These are phyloP conservation scores for Dendrocopos noguchii DNA, from an alignment of 2,113 vertebrate species.

Conservation along the genomic window DNA sequence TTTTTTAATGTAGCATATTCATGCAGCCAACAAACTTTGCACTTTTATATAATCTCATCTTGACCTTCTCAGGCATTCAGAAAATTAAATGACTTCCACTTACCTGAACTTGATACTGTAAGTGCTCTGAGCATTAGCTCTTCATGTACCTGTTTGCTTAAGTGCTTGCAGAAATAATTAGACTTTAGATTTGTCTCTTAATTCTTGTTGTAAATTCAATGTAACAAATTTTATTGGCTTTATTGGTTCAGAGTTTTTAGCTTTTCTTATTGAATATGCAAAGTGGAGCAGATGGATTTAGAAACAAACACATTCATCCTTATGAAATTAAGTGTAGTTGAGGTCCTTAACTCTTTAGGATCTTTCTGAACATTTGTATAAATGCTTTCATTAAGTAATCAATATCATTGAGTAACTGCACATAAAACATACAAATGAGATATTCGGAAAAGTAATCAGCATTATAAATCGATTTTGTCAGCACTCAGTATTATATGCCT, in stretches of 20 bases:
- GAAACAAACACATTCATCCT: background rate
- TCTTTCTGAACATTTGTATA: background rate
- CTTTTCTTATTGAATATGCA: background rate
- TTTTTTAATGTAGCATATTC: too few species aligned
- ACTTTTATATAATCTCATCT: background rate
- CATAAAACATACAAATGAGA: background rate
- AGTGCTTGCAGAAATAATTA: background rate
- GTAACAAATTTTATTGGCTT: background rate
- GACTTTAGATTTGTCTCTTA: background rate
- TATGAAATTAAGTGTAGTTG: background rate
- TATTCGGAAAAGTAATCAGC: background rate
- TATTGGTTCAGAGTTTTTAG: background rate
- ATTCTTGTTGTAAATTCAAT: background rate
- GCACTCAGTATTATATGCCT: background rate
- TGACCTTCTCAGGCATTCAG: background rate
- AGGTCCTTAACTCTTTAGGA: background rate
- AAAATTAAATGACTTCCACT: background rate
- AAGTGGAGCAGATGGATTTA: background rate
- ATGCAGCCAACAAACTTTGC: background rate
- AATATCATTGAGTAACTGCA: background rate
- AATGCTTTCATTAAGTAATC: slow-evolving; percentile 27
- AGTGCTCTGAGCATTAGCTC: background rate
- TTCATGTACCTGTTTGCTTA: background rate
- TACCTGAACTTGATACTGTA: background rate
- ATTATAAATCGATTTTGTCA: background rate